A percentile compares a stretch with the other conserved stretches of the same genome.
Conservation (phyloP, 2,797 vertebrate genomes). For the Alauda arvensis region DNA sequence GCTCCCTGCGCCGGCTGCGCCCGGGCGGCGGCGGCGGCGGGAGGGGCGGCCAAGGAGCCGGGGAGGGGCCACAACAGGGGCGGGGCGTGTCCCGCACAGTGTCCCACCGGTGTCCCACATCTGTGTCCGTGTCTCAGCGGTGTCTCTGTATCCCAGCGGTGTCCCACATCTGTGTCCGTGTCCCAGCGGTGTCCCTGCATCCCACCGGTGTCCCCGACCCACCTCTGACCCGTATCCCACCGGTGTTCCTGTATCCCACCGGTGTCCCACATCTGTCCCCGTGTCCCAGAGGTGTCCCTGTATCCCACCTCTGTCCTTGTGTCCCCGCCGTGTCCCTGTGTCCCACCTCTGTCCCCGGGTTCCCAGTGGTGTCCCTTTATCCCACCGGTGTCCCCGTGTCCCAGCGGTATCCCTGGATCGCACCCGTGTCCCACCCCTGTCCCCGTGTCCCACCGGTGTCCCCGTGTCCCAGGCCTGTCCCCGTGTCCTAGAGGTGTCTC, state of each 20-base stretch:
- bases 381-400: no score
- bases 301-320: no score
- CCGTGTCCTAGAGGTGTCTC: no score
- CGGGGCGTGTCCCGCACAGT: background rate
- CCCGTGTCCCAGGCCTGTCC: no score
- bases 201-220: background rate
- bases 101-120: background rate
- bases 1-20: background rate
- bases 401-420: fast-evolving
- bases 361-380: background rate
- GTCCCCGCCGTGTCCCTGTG: no score
- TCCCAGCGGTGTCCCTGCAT: background rate
- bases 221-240: no score
- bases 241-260: fast-evolving
- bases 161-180: background rate
- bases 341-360: no score
- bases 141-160: background rate
- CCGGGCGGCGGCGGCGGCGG: background rate
- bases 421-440: background rate
- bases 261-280: no score
- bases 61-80: background rate
- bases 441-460: background rate
- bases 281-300: no score
- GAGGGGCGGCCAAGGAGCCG: background rate
- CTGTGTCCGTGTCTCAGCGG: no score